A percentile compares a stretch with the other conserved stretches of the same genome.
These are phyloP conservation scores for Vollenhovia emeryi DNA, from an alignment of 1,140 invertebrate species.

Conservation along the genomic window DNA sequence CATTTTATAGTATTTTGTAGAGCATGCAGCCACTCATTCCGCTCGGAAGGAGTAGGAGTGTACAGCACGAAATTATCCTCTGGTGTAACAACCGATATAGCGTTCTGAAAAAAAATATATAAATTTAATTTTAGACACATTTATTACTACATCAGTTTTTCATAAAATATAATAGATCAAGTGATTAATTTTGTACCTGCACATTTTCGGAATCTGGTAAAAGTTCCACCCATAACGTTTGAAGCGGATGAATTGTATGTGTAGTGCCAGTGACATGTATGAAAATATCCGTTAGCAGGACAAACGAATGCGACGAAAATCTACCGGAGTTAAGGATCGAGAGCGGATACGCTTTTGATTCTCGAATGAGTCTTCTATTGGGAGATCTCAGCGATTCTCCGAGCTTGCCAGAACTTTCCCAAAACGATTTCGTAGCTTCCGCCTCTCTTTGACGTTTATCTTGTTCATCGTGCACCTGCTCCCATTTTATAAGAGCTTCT, in stretches of 20 bases:
- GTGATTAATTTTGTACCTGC: slow-evolving; percentile 81
- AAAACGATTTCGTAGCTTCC: slow-evolving; percentile 90
- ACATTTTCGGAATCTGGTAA: slow-evolving; percentile 86
- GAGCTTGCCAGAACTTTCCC: slow-evolving; percentile 89
- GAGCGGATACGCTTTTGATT: slow-evolving; percentile 90
- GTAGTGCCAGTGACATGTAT: slow-evolving; percentile 89
- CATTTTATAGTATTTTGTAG: slow-evolving; percentile 88
- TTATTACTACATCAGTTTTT: background rate
- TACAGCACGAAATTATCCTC: slow-evolving; percentile 91
- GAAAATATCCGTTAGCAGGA: slow-evolving; percentile 91
- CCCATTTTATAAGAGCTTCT: slow-evolving; percentile 86
- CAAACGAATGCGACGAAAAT: slow-evolving; percentile 91
- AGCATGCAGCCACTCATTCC: slow-evolving; percentile 92
- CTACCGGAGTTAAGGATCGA: slow-evolving; percentile 88
- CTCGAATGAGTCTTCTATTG: slow-evolving; percentile 90
- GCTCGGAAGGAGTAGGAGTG: slow-evolving; percentile 88
- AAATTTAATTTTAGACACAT: slow-evolving; percentile 26
- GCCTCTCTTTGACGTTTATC: slow-evolving; percentile 88
- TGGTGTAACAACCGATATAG: slow-evolving; percentile 90
- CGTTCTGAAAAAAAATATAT: slow-evolving; percentile 86
- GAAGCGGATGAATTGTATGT: slow-evolving; percentile 88
- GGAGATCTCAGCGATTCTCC: slow-evolving; percentile 89
- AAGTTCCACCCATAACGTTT: slow-evolving; percentile 92
- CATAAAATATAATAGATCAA: background rate
- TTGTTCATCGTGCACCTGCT: slow-evolving; percentile 87